Conservation (phyloP, 2,797 vertebrate genomes). For the Coendou prehensilis region DNA sequence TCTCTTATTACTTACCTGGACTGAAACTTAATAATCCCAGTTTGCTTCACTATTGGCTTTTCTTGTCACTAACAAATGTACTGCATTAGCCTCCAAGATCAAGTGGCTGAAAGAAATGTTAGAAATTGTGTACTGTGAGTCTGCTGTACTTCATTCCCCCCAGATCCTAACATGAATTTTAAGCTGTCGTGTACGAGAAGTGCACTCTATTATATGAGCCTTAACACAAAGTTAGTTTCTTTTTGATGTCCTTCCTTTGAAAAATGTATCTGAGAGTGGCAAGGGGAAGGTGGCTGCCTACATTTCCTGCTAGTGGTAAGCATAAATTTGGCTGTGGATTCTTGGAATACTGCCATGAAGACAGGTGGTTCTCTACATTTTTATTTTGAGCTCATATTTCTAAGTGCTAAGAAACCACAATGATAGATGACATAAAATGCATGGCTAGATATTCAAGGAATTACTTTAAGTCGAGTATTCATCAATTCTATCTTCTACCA, state of each 20-base stretch:
- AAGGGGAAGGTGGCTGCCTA: conserved; percentile 78
- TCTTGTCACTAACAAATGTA: background rate
- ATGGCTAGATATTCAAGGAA: conserved; percentile 73
- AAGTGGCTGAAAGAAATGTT: background rate
- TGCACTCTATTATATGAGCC: conserved; percentile 28
- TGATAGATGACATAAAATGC: conserved; percentile 75
- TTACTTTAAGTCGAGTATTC: conserved; percentile 73
- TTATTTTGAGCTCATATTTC: conserved; percentile 79
- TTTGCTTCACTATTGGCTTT: conserved; percentile 25
- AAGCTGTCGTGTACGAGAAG: conserved; percentile 67
- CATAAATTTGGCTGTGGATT: conserved; percentile 82
- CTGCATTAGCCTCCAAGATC: background rate
- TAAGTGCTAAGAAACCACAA: conserved; percentile 75
- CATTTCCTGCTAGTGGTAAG: conserved; percentile 81
- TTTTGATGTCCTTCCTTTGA: conserved; percentile 57
- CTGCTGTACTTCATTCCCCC: conserved; percentile 26
- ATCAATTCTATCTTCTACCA: conserved; percentile 66
- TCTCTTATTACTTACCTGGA: background rate
- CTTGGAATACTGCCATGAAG: conserved; percentile 83
- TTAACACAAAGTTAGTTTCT: conserved; percentile 59
- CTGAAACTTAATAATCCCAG: background rate
- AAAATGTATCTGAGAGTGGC: conserved; percentile 75
- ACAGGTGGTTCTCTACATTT: conserved; percentile 84
- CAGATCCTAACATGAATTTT: conserved; percentile 55
- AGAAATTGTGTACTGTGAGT: conserved; percentile 19